Conservation (phyloP, 2,888 invertebrate species). For the Torymus texanus region DNA sequence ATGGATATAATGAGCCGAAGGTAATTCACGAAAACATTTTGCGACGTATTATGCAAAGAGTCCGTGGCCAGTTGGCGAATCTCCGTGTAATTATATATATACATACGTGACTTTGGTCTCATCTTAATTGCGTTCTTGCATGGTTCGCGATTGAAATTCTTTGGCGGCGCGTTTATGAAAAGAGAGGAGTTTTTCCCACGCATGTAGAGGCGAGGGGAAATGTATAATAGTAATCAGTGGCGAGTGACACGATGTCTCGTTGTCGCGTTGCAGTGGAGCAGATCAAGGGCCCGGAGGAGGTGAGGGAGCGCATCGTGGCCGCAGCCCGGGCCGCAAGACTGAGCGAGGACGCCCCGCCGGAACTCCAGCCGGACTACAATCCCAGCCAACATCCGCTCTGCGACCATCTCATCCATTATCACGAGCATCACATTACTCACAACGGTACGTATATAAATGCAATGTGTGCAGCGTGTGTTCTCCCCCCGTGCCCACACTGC, state of each 20-base stretch:
- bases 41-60: background rate
- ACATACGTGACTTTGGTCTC: too few relatives aligned
- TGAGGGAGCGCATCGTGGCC: conserved; percentile 81
- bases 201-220: too few relatives aligned
- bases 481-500: too few relatives aligned
- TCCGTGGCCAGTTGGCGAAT: background rate
- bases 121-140: too few relatives aligned
- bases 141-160: too few relatives aligned
- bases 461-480: background rate
- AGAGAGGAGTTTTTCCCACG: too few relatives aligned
- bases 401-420: conserved; percentile 73
- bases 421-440: conserved; percentile 73
- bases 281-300: conserved; percentile 83
- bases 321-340: conserved; percentile 81
- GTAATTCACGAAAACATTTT: background rate
- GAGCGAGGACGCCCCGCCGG: conserved; percentile 78
- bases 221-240: too few relatives aligned
- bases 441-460: conserved; percentile 64
- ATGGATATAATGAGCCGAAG: background rate
- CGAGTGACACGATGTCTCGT: background rate
- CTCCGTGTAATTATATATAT: too few relatives aligned
- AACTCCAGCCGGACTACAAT: conserved; percentile 75
- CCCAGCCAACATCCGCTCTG: conserved; percentile 73
- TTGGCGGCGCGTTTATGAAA: too few relatives aligned
- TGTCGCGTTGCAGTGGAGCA: conserved; percentile 81